These are phyloP conservation scores for Chelon auratus DNA, from an alignment of 2,797 vertebrate genomes.

Conservation along the genomic window DNA sequence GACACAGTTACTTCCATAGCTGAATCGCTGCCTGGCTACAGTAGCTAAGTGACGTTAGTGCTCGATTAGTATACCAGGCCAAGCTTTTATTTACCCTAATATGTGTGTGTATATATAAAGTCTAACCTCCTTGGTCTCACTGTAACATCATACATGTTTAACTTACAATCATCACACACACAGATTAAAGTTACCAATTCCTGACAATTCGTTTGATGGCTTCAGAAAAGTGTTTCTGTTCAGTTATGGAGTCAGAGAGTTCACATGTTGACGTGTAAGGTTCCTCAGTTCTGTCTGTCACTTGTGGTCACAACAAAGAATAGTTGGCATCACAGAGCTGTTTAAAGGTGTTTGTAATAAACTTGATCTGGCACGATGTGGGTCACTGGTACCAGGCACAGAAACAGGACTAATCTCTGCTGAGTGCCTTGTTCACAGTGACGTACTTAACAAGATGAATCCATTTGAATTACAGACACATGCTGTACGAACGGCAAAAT, in stretches of 20 bases:
- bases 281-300: slow-evolving; percentile 1
- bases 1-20: slow-evolving; percentile 49
- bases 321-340: slow-evolving; percentile 31
- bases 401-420: slow-evolving; percentile 16
- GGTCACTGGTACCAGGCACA: slow-evolving; percentile 42
- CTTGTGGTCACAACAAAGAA: slow-evolving; percentile 4
- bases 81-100: slow-evolving; percentile 62
- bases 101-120: slow-evolving; percentile 56
- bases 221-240: slow-evolving; percentile 22
- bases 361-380: slow-evolving; percentile 31
- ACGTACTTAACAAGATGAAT: slow-evolving; percentile 15
- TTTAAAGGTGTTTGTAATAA: slow-evolving; percentile 15
- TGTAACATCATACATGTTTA: slow-evolving; percentile 58
- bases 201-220: slow-evolving; percentile 39
- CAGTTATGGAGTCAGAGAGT: slow-evolving; percentile 20
- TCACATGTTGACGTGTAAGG: slow-evolving; percentile 11
- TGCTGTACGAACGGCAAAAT: slow-evolving; percentile 61
- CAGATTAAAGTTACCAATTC: slow-evolving; percentile 67
- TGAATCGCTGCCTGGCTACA: slow-evolving; percentile 45
- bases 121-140: slow-evolving; percentile 41
- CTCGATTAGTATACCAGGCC: slow-evolving; percentile 69
- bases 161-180: slow-evolving; percentile 70
- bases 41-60: slow-evolving; percentile 68
- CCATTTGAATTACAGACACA: slow-evolving; percentile 46
- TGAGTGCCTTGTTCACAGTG: slow-evolving; percentile 24